These are phyloP conservation scores for Sceloporus undulatus DNA, from an alignment of 2,113 vertebrate species.

Conservation along the genomic window DNA sequence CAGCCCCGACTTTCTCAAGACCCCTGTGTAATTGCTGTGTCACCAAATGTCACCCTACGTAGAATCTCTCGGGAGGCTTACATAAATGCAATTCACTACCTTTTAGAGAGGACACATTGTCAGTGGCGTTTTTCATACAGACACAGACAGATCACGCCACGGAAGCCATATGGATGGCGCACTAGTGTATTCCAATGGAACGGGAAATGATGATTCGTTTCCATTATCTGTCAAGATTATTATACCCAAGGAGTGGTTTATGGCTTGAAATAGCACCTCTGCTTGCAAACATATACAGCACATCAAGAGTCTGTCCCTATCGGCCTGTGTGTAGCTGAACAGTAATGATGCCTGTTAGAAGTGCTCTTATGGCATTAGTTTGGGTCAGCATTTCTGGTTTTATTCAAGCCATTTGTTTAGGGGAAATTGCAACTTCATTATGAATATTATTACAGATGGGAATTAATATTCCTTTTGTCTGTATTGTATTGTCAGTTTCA, in stretches of 20 bases:
- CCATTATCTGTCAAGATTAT: constrained; percentile 47
- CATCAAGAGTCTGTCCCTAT: constrained; percentile 46
- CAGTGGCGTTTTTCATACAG: constrained; percentile 9
- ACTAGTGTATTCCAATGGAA: constrained; percentile 38
- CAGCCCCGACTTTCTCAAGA: constrained; percentile 56
- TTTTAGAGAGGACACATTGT: constrained; percentile 63
- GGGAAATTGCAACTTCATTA: constrained; percentile 6
- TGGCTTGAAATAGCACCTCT: constrained; percentile 53
- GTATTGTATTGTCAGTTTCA: constrained; percentile 48
- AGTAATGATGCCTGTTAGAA: constrained; percentile 42
- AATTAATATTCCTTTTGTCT: constrained; percentile 63
- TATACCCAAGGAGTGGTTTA: constrained; percentile 55
- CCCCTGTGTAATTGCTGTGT: constrained; percentile 58
- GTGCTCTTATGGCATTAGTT: constrained; percentile 49
- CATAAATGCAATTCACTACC: constrained; percentile 63
- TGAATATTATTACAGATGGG: constrained; percentile 53
- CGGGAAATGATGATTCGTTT: constrained; percentile 48
- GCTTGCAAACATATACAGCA: constrained; percentile 40
- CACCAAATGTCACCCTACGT: constrained; percentile 29
- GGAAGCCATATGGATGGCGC: neutral
- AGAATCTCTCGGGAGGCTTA: constrained; percentile 60
- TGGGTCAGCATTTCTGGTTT: constrained; percentile 64
- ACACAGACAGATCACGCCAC: constrained; percentile 38
- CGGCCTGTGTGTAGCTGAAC: constrained; percentile 59
- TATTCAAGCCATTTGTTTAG: constrained; percentile 57